Evolutionary conservation across 2,888 invertebrate species (phyloP), one percentile per base, ranked within the genome.

Genomic region (Villa cingulata): DNA sequence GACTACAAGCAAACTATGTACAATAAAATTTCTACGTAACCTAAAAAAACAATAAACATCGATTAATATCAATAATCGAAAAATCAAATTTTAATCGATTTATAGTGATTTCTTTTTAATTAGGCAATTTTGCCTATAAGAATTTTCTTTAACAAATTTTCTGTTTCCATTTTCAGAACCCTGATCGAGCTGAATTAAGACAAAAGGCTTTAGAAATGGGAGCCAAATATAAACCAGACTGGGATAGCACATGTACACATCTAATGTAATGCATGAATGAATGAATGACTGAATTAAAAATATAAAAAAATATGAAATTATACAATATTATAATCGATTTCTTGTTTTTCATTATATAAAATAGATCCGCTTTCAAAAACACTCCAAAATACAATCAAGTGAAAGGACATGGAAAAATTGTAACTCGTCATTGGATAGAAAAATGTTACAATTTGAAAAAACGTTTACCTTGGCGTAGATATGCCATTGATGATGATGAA

Each of bases 341-440:
- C 7, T 6, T 23, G 23, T 4, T 6, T 6, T 6, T 23, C 4
- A 23, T 23, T 23, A 6, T 23, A 23, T 23, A 23, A 23, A 23
- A 7, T 66, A 90, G 91, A 40, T 92, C 91, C 71, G 91, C 92
- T 14, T 91, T 90, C 69, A 71, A 77, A 6, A 86, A 86, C 65
- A 92, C 92, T 6, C 94, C 92, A 5, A 92, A 92, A 67, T 84
- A 84, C 63, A 75, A 77, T 44, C 77, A 83, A 66, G 83, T 84
- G 2, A 74, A 73, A 55, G 74, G 74, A 50, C 73, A 76, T 2
- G 77, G 77, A 50, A 60, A 59, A 53, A 86, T 81, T 48, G 81
- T 83, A 3, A 76, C 65, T 19, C 80, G 76, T 53, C 74, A 75
- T n/a, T 92, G 91, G 91, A 70, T 92, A 50, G 72, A 74, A 52